Evolutionary conservation across 2,888 invertebrate species (phyloP).

Genomic region (Oeneis ivallda): DNA sequence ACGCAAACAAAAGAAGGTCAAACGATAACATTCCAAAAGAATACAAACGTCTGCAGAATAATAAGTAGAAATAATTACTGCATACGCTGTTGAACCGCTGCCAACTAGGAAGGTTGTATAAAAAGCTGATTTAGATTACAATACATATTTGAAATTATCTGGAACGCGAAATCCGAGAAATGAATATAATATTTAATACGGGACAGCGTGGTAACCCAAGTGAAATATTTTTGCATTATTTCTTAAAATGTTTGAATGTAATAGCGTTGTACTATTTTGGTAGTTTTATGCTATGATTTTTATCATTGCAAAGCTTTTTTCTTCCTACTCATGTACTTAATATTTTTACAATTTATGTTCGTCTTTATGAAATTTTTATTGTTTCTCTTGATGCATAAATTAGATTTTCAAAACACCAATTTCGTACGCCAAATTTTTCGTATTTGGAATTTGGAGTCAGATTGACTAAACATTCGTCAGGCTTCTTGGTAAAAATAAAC

Average conservation of each 20-base stretch:
- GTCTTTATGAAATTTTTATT: neutral
- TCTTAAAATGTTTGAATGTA: neutral
- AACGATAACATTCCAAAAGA: conserved; percentile 23
- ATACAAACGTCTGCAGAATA: conserved; percentile 29
- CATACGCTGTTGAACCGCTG: conserved; percentile 28
- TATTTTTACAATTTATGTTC: neutral
- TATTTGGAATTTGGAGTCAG: neutral
- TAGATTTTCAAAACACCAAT: neutral
- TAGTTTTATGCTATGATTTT: neutral
- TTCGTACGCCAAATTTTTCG: conserved; percentile 1
- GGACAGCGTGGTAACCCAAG: conserved; percentile 7
- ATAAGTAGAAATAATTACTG: conserved; percentile 34
- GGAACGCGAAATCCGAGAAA: conserved; percentile 23
- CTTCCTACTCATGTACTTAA: too few species aligned
- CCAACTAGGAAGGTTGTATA: conserved; percentile 26
- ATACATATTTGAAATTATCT: conserved; percentile 24
- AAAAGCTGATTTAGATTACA: conserved; percentile 23
- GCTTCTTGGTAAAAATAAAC: neutral
- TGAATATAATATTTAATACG: conserved; percentile 16
- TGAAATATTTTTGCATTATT: conserved; percentile 11
- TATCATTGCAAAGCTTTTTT: too few species aligned
- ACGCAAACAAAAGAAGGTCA: conserved; percentile 3
- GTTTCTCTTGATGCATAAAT: neutral
- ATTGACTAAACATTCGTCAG: neutral
- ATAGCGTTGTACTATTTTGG: neutral